Evolutionary conservation across 2,797 vertebrate genomes (phyloP).

Genomic region (Xiphophorus birchmanni): DNA sequence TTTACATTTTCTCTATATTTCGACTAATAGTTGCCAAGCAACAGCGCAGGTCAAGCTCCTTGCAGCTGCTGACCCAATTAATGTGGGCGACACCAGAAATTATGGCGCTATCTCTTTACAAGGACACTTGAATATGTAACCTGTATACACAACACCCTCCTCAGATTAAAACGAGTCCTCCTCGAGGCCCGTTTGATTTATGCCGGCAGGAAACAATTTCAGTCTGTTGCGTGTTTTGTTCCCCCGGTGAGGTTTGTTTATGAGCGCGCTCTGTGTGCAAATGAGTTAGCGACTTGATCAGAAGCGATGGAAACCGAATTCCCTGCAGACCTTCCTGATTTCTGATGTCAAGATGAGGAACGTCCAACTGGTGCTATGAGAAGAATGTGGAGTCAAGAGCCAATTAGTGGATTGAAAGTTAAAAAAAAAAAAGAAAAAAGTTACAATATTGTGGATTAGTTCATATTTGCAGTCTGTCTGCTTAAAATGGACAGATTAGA

Average conservation of each 20-base stretch:
- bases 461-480: background rate
- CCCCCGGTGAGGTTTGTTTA: slow-evolving; percentile 45
- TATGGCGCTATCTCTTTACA: slow-evolving; percentile 70
- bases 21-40: slow-evolving; percentile 75
- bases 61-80: slow-evolving; percentile 79
- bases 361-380: slow-evolving; percentile 2
- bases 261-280: slow-evolving; percentile 35
- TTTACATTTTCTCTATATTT: slow-evolving; percentile 60
- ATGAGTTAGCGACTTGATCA: slow-evolving; percentile 42
- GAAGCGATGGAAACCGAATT: slow-evolving; percentile 31
- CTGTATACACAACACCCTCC: slow-evolving; percentile 46
- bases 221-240: slow-evolving; percentile 45
- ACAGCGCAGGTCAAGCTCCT: slow-evolving; percentile 68
- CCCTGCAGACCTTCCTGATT: slow-evolving; percentile 8
- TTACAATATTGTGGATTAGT: background rate
- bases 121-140: slow-evolving; percentile 60
- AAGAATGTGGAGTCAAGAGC: background rate
- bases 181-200: slow-evolving; percentile 55
- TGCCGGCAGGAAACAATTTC: slow-evolving; percentile 51
- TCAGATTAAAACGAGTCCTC: slow-evolving; percentile 49
- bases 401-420: slow-evolving; percentile 1
- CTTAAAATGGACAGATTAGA: background rate
- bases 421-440: background rate
- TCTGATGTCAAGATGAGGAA: background rate
- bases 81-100: slow-evolving; percentile 70